Percentiles rank a stretch among this genome's conserved stretches.
phyloP scores from a whole-genome alignment of 2,113 vertebrate genomes.

The Eulemur rufifrons region DNA sequence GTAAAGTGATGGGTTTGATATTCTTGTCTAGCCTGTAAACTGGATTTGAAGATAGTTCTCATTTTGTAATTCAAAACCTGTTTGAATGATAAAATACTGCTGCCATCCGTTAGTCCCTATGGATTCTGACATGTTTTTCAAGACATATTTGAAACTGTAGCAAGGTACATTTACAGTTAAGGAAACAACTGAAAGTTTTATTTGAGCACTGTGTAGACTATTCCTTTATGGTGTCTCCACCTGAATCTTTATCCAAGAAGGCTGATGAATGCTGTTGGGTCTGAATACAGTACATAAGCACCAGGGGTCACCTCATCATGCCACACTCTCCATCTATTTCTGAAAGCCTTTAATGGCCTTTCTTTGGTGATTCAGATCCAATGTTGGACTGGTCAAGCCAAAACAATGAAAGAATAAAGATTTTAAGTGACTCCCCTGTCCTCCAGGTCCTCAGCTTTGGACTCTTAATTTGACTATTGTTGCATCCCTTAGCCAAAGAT shows the following conservation, averaged over 20 bases:
- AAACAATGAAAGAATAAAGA: neutral
- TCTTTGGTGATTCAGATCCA: neutral
- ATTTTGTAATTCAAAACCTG: neutral
- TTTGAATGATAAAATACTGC: neutral
- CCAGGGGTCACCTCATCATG: neutral
- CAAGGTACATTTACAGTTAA: neutral
- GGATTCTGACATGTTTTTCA: neutral
- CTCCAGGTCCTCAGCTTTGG: neutral
- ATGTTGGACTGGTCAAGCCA: neutral
- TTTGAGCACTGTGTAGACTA: rapidly evolving
- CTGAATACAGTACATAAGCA: neutral
- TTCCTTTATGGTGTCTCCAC: neutral
- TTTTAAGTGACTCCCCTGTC: neutral
- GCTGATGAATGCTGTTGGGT: neutral
- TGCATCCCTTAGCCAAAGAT: neutral
- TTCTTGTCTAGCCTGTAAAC: neutral
- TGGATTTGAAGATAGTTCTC: neutral
- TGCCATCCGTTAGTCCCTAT: neutral
- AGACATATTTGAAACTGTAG: neutral
- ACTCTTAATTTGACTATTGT: neutral
- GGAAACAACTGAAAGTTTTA: neutral
- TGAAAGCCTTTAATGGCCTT: neutral
- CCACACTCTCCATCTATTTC: neutral
- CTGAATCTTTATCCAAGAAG: neutral
- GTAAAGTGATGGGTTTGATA: neutral